Evolutionary conservation across 2,113 vertebrate genomes (phyloP).

Genomic region (Crotalus tigris): DNA sequence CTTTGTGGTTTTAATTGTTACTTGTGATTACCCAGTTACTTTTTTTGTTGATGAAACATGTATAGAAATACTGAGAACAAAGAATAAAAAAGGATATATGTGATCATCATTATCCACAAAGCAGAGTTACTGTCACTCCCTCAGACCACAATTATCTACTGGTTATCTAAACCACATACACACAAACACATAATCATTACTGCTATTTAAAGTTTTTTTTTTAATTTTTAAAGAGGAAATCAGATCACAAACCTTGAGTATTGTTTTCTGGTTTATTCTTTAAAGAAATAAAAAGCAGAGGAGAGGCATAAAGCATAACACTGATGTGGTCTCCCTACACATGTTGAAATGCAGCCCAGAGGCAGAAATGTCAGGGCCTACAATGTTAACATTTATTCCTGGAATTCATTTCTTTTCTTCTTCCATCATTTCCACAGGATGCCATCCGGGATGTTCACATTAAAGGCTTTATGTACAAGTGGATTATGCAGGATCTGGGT

Average conservation of each 20-base stretch:
- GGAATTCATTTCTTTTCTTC: background rate
- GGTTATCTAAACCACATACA: background rate
- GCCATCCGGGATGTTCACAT: constrained; percentile 82
- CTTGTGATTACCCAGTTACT: background rate
- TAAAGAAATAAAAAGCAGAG: background rate
- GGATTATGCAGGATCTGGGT: constrained; percentile 83
- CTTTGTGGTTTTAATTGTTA: background rate
- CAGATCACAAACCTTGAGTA: background rate
- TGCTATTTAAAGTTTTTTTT: background rate
- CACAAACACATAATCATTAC: background rate
- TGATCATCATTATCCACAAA: background rate
- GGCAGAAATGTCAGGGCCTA: background rate
- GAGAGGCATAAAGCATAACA: background rate
- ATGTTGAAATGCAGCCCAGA: background rate
- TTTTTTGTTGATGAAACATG: background rate
- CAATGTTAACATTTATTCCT: background rate
- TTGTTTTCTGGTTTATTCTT: background rate
- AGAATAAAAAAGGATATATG: background rate
- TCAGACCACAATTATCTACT: background rate
- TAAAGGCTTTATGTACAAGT: constrained; percentile 85
- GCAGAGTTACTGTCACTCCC: background rate
- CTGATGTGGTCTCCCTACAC: background rate
- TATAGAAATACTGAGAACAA: background rate
- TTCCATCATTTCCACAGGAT: constrained; percentile 63
- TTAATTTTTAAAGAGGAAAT: background rate